Percentiles rank a stretch among this genome's conserved stretches.
phyloP scores from a whole-genome alignment of 2,113 vertebrate genomes.

The Tichodroma muraria region DNA sequence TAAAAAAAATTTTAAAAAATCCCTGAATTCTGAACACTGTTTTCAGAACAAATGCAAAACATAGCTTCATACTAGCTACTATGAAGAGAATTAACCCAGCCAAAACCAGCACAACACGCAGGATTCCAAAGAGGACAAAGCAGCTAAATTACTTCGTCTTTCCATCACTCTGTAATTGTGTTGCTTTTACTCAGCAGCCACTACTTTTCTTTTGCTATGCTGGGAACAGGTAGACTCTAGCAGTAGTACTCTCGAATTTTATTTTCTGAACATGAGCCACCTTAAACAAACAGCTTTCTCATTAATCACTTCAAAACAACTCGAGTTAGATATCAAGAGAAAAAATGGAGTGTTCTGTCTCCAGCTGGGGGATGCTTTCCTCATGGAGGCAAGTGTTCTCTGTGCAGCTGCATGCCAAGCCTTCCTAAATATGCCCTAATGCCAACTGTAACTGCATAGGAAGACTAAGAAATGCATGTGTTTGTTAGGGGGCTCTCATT shows the following conservation, averaged over 20 bases:
- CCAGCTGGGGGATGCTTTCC: neutral
- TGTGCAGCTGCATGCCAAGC: neutral
- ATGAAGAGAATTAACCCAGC: neutral
- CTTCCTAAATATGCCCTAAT: neutral
- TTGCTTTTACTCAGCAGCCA: neutral
- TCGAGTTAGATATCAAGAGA: neutral
- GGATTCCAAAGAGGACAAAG: neutral
- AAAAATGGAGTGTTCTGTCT: neutral
- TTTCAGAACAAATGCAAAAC: neutral
- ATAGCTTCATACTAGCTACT: neutral
- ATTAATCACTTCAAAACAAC: neutral
- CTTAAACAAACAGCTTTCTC: neutral
- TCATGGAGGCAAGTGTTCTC: neutral
- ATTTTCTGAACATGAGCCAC: neutral
- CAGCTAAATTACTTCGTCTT: neutral
- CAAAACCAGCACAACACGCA: neutral
- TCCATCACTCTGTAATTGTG: neutral
- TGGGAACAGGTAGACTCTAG: neutral
- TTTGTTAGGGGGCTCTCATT: neutral
- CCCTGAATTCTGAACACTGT: neutral
- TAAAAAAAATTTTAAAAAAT: too few relatives aligned
- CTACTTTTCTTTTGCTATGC: neutral
- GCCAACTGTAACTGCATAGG: neutral
- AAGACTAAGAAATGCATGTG: neutral
- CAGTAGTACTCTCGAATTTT: neutral